Evolutionary conservation across 1,140 invertebrate species (phyloP).

Genomic region (Sarcophaga bullata): DNA sequence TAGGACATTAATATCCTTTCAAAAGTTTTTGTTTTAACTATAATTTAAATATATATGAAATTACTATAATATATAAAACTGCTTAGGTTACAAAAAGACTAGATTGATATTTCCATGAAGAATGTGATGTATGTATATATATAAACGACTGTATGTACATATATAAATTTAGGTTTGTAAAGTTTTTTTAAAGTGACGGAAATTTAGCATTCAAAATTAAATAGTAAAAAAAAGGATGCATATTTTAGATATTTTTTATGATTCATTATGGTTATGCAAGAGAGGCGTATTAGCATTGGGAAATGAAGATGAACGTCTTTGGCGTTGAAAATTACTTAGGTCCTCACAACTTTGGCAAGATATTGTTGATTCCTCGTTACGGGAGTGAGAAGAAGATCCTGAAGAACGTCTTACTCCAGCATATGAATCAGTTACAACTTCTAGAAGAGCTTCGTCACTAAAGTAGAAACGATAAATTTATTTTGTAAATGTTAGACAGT

Average conservation of each 20-base stretch:
- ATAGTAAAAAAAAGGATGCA: too few species aligned
- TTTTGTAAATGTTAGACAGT: not conserved
- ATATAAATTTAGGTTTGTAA: too few species aligned
- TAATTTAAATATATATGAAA: too few species aligned
- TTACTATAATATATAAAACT: not conserved
- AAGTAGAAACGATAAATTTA: slow-evolving; percentile 45
- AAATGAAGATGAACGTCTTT: slow-evolving; percentile 57
- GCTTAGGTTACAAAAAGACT: not conserved
- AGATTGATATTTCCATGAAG: not conserved
- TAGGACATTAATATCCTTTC: too few species aligned
- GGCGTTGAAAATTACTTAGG: slow-evolving; percentile 47
- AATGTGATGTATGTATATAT: not conserved
- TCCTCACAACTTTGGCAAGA: slow-evolving; percentile 67
- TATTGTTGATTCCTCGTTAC: slow-evolving; percentile 61
- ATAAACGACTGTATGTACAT: too few species aligned
- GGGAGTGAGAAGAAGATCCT: slow-evolving; percentile 56
- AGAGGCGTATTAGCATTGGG: slow-evolving; percentile 62
- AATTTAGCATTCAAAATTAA: too few species aligned
- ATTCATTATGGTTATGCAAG: slow-evolving; percentile 60
- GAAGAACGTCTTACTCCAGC: slow-evolving; percentile 64
- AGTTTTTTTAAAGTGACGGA: too few species aligned
- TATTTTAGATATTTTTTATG: slow-evolving; percentile 31
- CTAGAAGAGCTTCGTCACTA: slow-evolving; percentile 71
- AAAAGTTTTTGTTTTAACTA: too few species aligned
- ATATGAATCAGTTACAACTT: slow-evolving; percentile 66